Evolutionary conservation across 1,140 invertebrate genomes (phyloP).

Genomic region (Campoletis sonorensis): DNA sequence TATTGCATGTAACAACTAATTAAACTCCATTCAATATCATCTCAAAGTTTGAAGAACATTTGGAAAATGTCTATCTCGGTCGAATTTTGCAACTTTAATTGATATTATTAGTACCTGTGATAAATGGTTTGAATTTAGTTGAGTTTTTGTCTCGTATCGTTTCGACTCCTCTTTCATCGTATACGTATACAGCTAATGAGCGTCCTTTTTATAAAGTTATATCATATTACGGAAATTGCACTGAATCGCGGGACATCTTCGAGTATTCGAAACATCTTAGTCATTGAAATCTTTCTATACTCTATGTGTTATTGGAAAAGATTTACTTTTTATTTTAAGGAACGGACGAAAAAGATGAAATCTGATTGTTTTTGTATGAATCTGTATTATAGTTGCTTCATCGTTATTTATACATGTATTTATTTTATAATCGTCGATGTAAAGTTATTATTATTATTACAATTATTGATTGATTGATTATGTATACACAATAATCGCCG

Average conservation of each 20-base stretch:
- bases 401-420: conserved; percentile 75
- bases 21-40: conserved; percentile 50
- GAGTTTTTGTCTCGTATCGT: neutral
- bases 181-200: no score
- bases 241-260: neutral
- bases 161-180: neutral
- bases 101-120: conserved; percentile 67
- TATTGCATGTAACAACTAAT: conserved; percentile 59
- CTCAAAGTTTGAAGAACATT: conserved; percentile 29
- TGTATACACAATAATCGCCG: conserved; percentile 47
- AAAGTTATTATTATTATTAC: conserved; percentile 59
- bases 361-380: conserved; percentile 73
- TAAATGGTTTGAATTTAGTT: conserved; percentile 59
- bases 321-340: conserved; percentile 36
- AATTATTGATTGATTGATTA: neutral
- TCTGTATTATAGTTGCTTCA: conserved; percentile 76
- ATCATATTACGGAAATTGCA: neutral
- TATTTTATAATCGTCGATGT: conserved; percentile 73
- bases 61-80: conserved; percentile 55
- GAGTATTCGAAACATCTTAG: conserved; percentile 7
- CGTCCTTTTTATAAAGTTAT: neutral
- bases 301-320: conserved; percentile 29
- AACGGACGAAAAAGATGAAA: conserved; percentile 55
- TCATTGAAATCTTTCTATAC: conserved; percentile 37
- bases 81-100: conserved; percentile 45